These are phyloP conservation scores for Athripsodes cinereus DNA, from an alignment of 2,888 invertebrate genomes.

Conservation along the genomic window DNA sequence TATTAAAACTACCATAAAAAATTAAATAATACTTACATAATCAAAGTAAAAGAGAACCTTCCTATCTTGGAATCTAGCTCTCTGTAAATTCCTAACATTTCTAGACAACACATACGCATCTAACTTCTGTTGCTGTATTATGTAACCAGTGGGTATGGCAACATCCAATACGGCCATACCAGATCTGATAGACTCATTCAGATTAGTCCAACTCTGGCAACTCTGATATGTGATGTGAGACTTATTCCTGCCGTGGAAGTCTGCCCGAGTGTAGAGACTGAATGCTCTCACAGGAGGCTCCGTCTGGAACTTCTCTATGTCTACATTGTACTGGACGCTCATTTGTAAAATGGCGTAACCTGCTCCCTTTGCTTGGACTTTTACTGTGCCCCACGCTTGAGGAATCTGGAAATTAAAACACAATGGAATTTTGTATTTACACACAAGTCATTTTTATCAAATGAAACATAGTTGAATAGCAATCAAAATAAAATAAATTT, in stretches of 20 bases:
- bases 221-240: conserved; percentile 83
- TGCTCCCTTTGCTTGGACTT: conserved; percentile 86
- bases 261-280: conserved; percentile 64
- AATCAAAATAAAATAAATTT: background rate
- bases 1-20: no score
- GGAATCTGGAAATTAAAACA: conserved; percentile 63
- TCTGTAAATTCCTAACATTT: conserved; percentile 71
- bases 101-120: conserved; percentile 79
- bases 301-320: conserved; percentile 76
- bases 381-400: conserved; percentile 90
- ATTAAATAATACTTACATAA: conserved; percentile 76
- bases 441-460: no score
- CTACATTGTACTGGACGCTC: conserved; percentile 89
- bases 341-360: conserved; percentile 94
- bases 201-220: conserved; percentile 83
- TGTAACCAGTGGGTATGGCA: conserved; percentile 84
- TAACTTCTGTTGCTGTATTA: conserved; percentile 83
- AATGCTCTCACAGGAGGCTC: conserved; percentile 78
- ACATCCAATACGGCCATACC: conserved; percentile 86
- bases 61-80: conserved; percentile 74
- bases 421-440: no score
- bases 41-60: conserved; percentile 92
- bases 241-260: conserved; percentile 85
- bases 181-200: conserved; percentile 72
- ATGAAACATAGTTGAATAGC: no score